Evolutionary conservation across 2,888 invertebrate genomes (phyloP).

Genomic region (Norana najaformis): DNA sequence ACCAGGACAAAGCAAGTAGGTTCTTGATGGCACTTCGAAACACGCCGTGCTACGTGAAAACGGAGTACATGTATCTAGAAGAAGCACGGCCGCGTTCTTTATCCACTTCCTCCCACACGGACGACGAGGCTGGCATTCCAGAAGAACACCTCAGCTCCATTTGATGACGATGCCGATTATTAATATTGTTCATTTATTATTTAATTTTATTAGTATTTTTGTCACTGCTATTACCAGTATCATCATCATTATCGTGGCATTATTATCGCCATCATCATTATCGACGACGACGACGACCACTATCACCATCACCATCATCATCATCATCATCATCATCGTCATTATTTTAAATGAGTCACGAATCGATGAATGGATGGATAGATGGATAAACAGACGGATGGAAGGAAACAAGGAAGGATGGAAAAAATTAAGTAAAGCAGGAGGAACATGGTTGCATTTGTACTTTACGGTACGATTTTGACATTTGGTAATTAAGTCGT

Average conservation of each 20-base stretch:
- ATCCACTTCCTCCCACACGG: background rate
- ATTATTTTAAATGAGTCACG: too few relatives aligned
- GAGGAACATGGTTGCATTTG: too few relatives aligned
- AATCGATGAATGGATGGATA: too few relatives aligned
- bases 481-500: too few relatives aligned
- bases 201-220: background rate
- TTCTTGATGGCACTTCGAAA: background rate
- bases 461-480: too few relatives aligned
- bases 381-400: too few relatives aligned
- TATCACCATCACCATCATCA: background rate
- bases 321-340: too few relatives aligned
- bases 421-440: too few relatives aligned
- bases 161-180: background rate
- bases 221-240: too few relatives aligned
- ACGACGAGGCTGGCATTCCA: background rate
- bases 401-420: too few relatives aligned
- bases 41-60: conserved; percentile 16
- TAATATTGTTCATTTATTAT: background rate
- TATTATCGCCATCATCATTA: too few relatives aligned
- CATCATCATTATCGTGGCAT: too few relatives aligned
- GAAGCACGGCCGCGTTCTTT: background rate
- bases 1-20: background rate
- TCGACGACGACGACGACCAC: background rate
- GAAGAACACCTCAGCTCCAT: conserved; percentile 10
- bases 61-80: background rate